Base-by-base conservation (phyloP, 2,888 invertebrate species). In the Chelonus formosanus region DNA sequence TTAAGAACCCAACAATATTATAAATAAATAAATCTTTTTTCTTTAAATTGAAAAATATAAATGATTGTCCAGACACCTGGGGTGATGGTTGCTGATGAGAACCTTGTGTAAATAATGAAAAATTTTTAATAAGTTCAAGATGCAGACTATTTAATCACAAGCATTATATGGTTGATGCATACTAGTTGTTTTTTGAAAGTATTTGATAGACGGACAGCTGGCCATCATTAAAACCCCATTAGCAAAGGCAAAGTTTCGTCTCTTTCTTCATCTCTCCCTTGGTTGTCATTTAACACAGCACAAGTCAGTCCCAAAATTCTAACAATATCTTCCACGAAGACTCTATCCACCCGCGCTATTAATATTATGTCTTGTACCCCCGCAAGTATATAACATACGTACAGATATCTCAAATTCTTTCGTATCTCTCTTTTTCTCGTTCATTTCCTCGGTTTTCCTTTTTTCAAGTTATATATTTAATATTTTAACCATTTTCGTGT, bases 161-260 rank as follows among this genome's bases (percentile, higher is more conserved):
- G 34, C 8, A 31, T 34, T 54, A n/a, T 10, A 54, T 54, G 45
- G 6, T 40, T 4, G 40, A 40, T 5, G 6, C 48, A 5, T 48
- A 48, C 31, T 48, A 48, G 48, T 40, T 40, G 40, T 8, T 20
- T 50, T 50, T 50, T 3, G 35, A 53, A 82, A 80, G 74, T 79
- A 78, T 78, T 76, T 78, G 82, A 71, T 68, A 69, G 81, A 81
- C 78, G 76, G 84, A 81, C 84, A 81, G 84, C 84, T 83, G 83
- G 82, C 82, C 81, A 84, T 84, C 84, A 84, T 83, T 83, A 82
- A 83, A 83, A 83, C 80, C 73, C 73, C 78, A 78, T 79, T 78
- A 79, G 77, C 75, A 65, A 72, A 70, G 70, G 48, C 62, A 50
- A 53, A 53, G 60, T 50, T 54, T 53, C 57, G 53, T 53, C 62